phyloP scores from a whole-genome alignment of 2,113 vertebrate genomes.

The Sorex araneus region DNA sequence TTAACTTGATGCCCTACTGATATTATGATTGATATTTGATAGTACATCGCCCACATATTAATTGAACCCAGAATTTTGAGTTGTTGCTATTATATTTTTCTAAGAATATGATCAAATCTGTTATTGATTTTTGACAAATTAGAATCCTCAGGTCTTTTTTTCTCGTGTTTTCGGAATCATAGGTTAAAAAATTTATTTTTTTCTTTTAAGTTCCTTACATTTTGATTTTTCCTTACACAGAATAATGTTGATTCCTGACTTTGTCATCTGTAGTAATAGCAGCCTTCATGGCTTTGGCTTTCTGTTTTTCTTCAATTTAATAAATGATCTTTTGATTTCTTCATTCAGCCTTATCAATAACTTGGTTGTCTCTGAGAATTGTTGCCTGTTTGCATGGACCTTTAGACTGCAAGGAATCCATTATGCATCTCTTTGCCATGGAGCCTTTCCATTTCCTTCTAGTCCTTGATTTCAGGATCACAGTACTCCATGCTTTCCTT shows the following conservation, averaged over 20 bases:
- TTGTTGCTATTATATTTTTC: too few relatives aligned
- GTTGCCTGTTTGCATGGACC: not conserved
- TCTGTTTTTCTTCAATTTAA: conserved; percentile 15
- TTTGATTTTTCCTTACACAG: conserved; percentile 37
- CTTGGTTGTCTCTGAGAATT: conserved; percentile 17
- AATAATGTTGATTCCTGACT: conserved; percentile 8
- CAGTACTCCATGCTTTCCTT: not conserved
- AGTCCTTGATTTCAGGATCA: not conserved
- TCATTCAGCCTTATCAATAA: conserved; percentile 30
- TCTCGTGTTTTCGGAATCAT: conserved; percentile 9
- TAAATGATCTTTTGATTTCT: not conserved
- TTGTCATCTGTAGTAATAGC: not conserved
- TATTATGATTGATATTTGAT: not conserved
- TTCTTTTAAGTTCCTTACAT: not conserved
- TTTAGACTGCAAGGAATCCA: conserved; percentile 26
- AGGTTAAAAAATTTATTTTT: conserved; percentile 2
- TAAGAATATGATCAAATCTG: conserved; percentile 3
- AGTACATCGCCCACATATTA: not conserved
- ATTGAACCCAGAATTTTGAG: too few relatives aligned
- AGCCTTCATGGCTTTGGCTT: conserved; percentile 8
- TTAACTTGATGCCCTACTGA: not conserved
- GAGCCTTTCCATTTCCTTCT: not conserved
- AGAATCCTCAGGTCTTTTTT: not conserved
- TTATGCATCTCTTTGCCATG: not conserved
- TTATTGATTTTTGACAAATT: not conserved